Conservation (phyloP, 2,113 vertebrate genomes). For the Columbina picui region DNA sequence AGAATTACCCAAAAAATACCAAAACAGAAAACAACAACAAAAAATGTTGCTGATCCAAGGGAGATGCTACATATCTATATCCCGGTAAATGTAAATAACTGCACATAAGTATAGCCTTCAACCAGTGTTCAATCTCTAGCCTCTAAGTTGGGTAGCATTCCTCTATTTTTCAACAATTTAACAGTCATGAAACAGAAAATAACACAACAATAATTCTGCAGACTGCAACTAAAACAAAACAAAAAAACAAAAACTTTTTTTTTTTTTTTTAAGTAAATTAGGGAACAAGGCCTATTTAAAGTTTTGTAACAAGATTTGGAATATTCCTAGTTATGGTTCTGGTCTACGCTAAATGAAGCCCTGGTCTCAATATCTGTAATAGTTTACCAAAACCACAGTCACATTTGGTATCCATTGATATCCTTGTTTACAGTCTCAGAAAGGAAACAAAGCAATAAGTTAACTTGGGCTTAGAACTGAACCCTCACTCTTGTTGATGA, state of each 20-base stretch:
- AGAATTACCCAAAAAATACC: neutral
- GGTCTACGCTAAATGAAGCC: neutral
- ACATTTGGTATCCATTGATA: constrained; percentile 54
- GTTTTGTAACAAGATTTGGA: neutral
- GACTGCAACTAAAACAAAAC: neutral
- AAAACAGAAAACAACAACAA: neutral
- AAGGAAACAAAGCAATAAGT: neutral
- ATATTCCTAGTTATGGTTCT: neutral
- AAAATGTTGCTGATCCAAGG: neutral
- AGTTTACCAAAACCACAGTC: constrained; percentile 32
- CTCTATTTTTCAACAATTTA: neutral
- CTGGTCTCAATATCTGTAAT: neutral
- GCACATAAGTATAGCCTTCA: neutral
- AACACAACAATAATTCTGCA: neutral
- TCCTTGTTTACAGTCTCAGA: constrained; percentile 17
- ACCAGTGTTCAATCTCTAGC: neutral
- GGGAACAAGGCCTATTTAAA: neutral
- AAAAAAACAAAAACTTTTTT: neutral
- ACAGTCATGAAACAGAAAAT: neutral
- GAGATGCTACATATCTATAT: neutral
- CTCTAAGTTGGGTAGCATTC: neutral
- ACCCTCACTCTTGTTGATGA: neutral
- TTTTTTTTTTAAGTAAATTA: neutral
- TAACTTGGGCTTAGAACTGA: neutral
- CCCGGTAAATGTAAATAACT: neutral